Evolutionary conservation across 2,797 vertebrate species (phyloP).

Genomic region (Scomberomorus guttatus): DNA sequence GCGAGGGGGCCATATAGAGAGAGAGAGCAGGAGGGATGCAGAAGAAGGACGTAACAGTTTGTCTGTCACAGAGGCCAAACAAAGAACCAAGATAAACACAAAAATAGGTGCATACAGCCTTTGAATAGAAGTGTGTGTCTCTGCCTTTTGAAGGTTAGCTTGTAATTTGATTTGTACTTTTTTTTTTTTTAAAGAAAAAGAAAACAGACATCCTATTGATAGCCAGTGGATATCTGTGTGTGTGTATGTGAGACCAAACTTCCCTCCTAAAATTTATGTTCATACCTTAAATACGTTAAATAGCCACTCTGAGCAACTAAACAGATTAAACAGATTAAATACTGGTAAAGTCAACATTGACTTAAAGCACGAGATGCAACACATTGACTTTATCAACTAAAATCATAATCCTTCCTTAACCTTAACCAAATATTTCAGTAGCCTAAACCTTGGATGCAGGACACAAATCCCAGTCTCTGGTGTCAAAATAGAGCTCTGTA

Average conservation of each 20-base stretch:
- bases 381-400: neutral
- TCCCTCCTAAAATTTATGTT: neutral
- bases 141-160: neutral
- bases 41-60: neutral
- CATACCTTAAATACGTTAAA: too few species aligned
- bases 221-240: neutral
- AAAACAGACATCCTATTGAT: neutral
- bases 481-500: too few species aligned
- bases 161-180: neutral
- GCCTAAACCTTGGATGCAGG: neutral
- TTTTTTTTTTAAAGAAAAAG: neutral
- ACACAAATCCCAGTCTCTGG: neutral
- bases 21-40: neutral
- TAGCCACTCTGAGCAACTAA: neutral
- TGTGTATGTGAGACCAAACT: neutral
- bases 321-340: neutral
- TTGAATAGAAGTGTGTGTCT: neutral
- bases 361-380: too few species aligned
- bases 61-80: too few species aligned
- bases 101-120: conserved; percentile 5
- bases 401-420: too few species aligned
- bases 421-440: too few species aligned
- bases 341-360: neutral
- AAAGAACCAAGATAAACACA: neutral
- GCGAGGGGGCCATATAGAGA: neutral